Percentiles rank a stretch among this genome's conserved stretches.
These are phyloP conservation scores for Sarcophaga variegata DNA, from an alignment of 2,888 invertebrate species.

Conservation along the genomic window DNA sequence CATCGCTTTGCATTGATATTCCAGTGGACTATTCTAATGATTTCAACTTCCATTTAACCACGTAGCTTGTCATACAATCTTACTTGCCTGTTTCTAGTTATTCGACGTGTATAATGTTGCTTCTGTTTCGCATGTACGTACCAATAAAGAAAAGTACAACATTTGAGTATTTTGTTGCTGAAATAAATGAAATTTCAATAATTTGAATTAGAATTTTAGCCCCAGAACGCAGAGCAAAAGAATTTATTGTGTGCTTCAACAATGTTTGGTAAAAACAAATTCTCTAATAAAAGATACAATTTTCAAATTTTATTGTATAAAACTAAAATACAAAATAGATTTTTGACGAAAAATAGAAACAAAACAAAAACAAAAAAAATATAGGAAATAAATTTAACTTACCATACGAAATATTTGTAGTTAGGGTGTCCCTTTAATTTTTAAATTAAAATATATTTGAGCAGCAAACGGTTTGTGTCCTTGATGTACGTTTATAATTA, in stretches of 20 bases:
- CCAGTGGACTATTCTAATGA: no score
- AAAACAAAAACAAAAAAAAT: background rate
- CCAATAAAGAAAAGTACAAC: background rate
- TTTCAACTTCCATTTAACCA: no score
- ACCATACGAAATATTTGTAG: background rate
- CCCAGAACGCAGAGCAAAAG: conserved; percentile 8
- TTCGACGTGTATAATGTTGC: background rate
- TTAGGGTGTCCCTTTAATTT: background rate
- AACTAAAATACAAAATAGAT: background rate
- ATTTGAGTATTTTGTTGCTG: background rate
- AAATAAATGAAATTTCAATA: conserved; percentile 28
- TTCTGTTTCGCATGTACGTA: background rate
- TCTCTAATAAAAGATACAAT: background rate
- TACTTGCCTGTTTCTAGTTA: background rate
- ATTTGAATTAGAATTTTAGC: conserved; percentile 51
- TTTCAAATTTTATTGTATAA: background rate
- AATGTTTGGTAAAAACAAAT: conserved; percentile 20
- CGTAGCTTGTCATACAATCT: no score
- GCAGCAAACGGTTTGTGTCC: no score
- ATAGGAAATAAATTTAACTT: background rate
- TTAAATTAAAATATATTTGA: no score
- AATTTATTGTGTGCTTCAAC: conserved; percentile 2
- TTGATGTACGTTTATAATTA: no score
- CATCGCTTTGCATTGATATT: no score
- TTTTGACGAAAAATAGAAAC: background rate